Base-by-base conservation (phyloP, 1,140 invertebrate genomes). In the Amyelois transitella region DNA sequence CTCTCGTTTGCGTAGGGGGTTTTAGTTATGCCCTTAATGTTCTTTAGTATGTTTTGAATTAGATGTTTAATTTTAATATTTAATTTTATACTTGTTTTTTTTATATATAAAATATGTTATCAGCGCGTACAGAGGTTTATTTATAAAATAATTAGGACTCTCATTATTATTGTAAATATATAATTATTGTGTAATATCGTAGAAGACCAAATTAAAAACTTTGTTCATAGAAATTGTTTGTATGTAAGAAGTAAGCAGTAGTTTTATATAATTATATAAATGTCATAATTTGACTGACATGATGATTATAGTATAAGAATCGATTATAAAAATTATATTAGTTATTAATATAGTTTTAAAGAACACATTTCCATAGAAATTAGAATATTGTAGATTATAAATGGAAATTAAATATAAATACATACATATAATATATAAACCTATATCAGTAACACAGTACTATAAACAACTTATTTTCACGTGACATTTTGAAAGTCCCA, bases 331-430 rank as follows among this genome's bases (percentile, higher is more conserved):
- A 10, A 7, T 19, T 48, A 48, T 21, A 48, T 48, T 21, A 14
- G 12, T 38, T 48, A 48, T 8, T 48, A 21, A 47, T 20, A 48
- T 38, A 48, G 20, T 48, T 12, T 2, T 48, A 48, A n/a, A 48
- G 45, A 48, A 57, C 47, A 54, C 54, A 60, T 64, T 60, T 64
- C 58, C 54, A 58, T 58, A 58, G 47, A 56, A 12, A 20, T 18
- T 45, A 45, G 21, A 48, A 12, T 20, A 48, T 19, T 48, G 10
- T 48, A 21, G n/a, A 21, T 21, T 5, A 21, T 21, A 21, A 21
- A 3, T n/a, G 32, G 2, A 38, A 8, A 38, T n/a, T 38, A 21
- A n/a, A 45, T 45, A n/a, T 19, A 50, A 43, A 14, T 56, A 32
- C 45, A 51, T 59, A 59, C 20, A 18, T 53, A 20, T 53, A 49